These are phyloP conservation scores for Pipra filicauda DNA, from an alignment of 2,113 vertebrate genomes.

Conservation along the genomic window DNA sequence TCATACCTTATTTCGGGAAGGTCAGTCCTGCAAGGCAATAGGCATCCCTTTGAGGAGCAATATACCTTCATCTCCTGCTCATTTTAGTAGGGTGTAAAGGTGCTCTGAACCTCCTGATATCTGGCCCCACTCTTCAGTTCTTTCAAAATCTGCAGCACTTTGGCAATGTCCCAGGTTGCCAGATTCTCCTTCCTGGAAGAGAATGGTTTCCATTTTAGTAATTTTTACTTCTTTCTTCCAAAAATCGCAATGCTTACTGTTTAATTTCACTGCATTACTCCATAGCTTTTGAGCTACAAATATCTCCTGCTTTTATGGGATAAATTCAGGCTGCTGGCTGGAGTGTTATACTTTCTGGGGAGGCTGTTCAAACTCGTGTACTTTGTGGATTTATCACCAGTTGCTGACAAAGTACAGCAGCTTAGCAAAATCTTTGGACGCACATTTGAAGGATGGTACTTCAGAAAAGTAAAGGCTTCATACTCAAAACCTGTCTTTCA, in stretches of 20 bases:
- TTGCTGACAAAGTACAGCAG: background rate
- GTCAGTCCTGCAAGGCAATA: background rate
- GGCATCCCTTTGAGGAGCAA: background rate
- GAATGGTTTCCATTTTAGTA: conserved; percentile 9
- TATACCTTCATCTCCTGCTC: background rate
- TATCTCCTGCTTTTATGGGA: background rate
- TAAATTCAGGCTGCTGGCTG: background rate
- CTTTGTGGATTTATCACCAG: background rate
- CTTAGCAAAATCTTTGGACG: background rate
- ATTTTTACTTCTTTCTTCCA: conserved; percentile 4
- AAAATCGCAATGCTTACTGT: background rate
- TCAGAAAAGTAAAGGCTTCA: background rate
- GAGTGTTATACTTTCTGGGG: background rate
- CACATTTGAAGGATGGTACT: background rate
- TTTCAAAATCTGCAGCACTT: background rate
- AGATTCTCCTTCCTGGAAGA: background rate
- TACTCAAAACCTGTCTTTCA: background rate
- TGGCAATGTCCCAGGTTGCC: background rate
- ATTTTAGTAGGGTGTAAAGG: background rate
- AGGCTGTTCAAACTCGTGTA: background rate
- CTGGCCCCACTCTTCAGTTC: background rate
- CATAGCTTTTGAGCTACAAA: background rate
- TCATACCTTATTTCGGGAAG: background rate
- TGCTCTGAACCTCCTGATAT: background rate
- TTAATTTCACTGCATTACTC: background rate